Evolutionary conservation across 2,113 vertebrate species (phyloP).

Genomic region (Brachypodius melanocephalos): DNA sequence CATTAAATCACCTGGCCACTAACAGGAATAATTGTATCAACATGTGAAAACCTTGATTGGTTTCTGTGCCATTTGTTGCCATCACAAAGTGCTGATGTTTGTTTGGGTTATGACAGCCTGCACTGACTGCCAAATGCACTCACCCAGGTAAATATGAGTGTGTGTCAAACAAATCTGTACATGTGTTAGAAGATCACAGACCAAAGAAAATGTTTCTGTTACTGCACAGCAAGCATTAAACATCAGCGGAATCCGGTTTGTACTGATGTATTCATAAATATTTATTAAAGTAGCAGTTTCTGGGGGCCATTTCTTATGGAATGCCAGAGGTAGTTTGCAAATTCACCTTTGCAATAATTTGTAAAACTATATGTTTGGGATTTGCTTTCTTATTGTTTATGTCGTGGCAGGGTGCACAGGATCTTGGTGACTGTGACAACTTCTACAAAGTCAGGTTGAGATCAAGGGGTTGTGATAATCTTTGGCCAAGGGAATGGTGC

Average conservation of each 20-base stretch:
- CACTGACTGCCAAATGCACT: not conserved
- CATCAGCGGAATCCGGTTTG: not conserved
- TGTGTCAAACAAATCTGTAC: not conserved
- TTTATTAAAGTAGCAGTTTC: not conserved
- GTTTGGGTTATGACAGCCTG: not conserved
- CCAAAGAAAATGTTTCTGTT: not conserved
- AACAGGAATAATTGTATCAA: not conserved
- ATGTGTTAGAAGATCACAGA: not conserved
- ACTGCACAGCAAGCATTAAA: not conserved
- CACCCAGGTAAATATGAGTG: not conserved
- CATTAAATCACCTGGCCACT: not conserved
- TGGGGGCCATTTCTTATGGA: not conserved
- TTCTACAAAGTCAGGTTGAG: not conserved
- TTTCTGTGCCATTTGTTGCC: not conserved
- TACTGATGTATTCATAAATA: not conserved
- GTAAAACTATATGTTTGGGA: not conserved
- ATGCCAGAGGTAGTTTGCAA: not conserved
- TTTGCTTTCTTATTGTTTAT: not conserved
- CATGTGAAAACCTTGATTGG: not conserved
- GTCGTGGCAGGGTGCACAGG: not conserved
- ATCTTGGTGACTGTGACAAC: not conserved
- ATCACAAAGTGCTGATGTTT: not conserved
- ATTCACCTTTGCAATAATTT: not conserved
- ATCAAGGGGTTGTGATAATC: not conserved
- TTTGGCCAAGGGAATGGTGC: not conserved